Evolutionary conservation across 2,797 vertebrate genomes (phyloP).

Genomic region (Eospalax fontanierii): DNA sequence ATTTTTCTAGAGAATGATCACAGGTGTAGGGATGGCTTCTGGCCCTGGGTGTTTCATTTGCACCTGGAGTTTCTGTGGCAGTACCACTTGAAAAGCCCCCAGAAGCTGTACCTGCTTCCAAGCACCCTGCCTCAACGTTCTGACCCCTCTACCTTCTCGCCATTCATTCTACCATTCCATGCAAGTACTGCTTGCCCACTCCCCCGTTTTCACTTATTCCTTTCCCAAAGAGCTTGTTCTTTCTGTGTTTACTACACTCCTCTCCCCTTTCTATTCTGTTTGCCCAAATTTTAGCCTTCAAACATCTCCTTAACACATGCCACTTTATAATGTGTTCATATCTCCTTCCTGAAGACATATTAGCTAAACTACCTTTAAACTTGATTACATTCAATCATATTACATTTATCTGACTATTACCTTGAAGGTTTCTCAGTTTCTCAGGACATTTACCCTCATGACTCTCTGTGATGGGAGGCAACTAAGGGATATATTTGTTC

Average conservation of each 20-base stretch:
- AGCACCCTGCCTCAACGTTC: neutral
- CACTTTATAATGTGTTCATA: conserved; percentile 39
- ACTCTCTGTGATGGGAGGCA: neutral
- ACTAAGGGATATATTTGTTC: neutral
- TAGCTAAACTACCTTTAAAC: conserved; percentile 56
- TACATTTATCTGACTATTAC: conserved; percentile 35
- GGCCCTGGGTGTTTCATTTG: neutral
- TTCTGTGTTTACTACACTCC: conserved; percentile 33
- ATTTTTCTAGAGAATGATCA: neutral
- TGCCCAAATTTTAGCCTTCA: conserved; percentile 45
- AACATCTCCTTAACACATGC: conserved; percentile 42
- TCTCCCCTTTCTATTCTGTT: neutral
- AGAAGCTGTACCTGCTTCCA: neutral
- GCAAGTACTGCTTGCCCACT: neutral
- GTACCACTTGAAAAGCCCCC: neutral
- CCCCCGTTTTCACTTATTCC: neutral
- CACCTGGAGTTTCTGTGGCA: neutral
- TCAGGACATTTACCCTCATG: neutral
- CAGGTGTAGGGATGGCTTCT: neutral
- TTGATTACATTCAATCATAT: conserved; percentile 48
- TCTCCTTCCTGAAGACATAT: conserved; percentile 60
- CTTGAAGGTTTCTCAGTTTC: conserved; percentile 50
- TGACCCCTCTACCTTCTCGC: neutral
- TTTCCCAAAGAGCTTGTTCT: neutral
- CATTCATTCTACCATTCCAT: conserved; percentile 9